Base-by-base conservation (phyloP, 2,797 vertebrate species). In the Rhinella marina region DNA sequence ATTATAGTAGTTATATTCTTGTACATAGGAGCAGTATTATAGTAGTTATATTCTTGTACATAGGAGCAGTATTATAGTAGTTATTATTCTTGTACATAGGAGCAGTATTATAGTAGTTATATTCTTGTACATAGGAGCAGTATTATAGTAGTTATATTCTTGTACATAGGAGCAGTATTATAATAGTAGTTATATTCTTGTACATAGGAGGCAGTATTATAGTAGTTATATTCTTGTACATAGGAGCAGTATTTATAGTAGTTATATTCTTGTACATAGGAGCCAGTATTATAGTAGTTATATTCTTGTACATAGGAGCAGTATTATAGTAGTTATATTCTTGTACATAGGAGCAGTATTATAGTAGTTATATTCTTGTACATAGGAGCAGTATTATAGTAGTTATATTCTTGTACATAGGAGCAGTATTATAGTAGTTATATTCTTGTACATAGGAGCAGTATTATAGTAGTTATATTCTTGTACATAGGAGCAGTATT, bases 121-220 rank as follows among this genome's bases (percentile, higher is more conserved):
- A 62, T 62, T 62, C 59, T 62, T 62, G 59, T 62, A 62, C 59
- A 62, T 62, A 21, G 59, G 19, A 21, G 59, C 19, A 23, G 59
- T 62, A 62, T 62, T 62, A 62, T 62, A 62, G 59, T 62, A 21
- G 59, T 62, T 62, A 62, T 62, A 62, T 62, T 62, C 59, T 62
- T 62, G 59, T 62, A 62, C 59, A 62, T 62, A 62, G 59, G 59
- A 7, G 19, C 19, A 62, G 59, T 62, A 62, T 62, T 62, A n/a
- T n/a, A n/a, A 62, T 62, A 62, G 59, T 62, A 62, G 59, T 62
- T 62, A 62, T n/a, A n/a, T n/a, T n/a, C n/a, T n/a, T n/a, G n/a
- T n/a, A n/a, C n/a, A n/a, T n/a, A n/a, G n/a, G n/a, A n/a, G n/a
- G n/a, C n/a, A n/a, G n/a, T n/a, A n/a, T n/a, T n/a, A n/a, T n/a